These are phyloP conservation scores for Diachasmimorpha longicaudata DNA, from an alignment of 1,140 invertebrate genomes.

Conservation along the genomic window DNA sequence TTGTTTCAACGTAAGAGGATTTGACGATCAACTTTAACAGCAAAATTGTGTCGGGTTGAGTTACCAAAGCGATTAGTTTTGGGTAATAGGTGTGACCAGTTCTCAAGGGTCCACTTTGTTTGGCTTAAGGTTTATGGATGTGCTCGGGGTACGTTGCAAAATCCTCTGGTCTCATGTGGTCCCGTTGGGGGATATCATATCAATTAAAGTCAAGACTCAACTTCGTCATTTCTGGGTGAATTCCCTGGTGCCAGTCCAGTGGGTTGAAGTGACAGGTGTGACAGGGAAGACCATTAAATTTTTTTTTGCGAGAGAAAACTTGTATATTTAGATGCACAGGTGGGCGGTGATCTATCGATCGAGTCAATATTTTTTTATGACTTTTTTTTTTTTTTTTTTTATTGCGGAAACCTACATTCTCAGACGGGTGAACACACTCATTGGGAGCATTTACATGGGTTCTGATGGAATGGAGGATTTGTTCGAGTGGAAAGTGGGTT, in stretches of 20 bases:
- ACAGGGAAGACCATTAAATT: conserved; percentile 11
- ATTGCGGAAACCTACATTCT: not conserved
- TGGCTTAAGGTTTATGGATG: conserved; percentile 4
- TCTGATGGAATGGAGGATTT: too few relatives aligned
- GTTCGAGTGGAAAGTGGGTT: too few relatives aligned
- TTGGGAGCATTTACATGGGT: not conserved
- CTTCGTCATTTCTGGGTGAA: not conserved
- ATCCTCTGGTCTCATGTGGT: not conserved
- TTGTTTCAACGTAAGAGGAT: not conserved
- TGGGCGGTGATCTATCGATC: not conserved
- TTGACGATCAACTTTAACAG: not conserved
- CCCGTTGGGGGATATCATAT: not conserved
- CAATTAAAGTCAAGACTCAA: not conserved
- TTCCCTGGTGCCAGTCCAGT: not conserved
- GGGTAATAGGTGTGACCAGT: conserved; percentile 1
- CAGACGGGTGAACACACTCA: not conserved
- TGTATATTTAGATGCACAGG: not conserved
- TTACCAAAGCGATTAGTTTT: conserved; percentile 11
- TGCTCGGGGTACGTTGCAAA: not conserved
- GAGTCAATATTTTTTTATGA: not conserved
- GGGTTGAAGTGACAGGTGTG: not conserved
- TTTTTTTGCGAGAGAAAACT: not conserved
- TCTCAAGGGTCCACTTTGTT: conserved; percentile 13
- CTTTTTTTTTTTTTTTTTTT: not conserved
- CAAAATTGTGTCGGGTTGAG: not conserved